These are phyloP conservation scores for Enoplolaimus lenunculus DNA, from an alignment of 2,888 invertebrate genomes.

Conservation along the genomic window DNA sequence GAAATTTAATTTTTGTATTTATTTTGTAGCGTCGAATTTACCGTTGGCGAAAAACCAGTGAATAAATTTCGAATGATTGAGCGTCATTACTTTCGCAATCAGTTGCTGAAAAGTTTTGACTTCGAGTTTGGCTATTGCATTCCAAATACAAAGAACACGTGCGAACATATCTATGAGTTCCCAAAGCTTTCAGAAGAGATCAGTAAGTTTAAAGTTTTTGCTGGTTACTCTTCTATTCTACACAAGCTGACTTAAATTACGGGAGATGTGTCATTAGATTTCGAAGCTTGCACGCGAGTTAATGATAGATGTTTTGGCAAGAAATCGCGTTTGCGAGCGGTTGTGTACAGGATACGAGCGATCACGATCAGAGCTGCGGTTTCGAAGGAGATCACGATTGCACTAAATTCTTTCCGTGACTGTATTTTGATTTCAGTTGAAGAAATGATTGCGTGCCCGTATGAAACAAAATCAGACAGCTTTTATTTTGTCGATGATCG, in stretches of 20 bases:
- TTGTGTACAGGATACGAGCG: too few species aligned
- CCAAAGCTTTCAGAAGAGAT: constrained; percentile 69
- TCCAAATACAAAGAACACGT: constrained; percentile 88
- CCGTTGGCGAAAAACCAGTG: constrained; percentile 77
- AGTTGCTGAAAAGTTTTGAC: constrained; percentile 85
- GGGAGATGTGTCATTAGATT: too few species aligned
- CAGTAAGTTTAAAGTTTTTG: constrained; percentile 55
- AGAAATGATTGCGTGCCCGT: constrained; percentile 89
- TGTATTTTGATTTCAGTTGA: constrained; percentile 61
- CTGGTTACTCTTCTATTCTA: too few species aligned
- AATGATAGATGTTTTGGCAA: too few species aligned
- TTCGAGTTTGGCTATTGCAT: constrained; percentile 99
- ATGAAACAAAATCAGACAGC: constrained; percentile 92
- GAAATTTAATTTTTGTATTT: too few species aligned
- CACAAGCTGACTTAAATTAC: too few species aligned
- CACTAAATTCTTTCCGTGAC: too few species aligned
- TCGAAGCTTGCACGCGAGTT: too few species aligned
- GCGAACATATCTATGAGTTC: constrained; percentile 98
- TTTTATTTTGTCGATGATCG: constrained; percentile 96
- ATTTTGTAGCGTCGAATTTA: constrained; percentile 75
- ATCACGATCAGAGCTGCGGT: too few species aligned
- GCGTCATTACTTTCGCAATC: constrained; percentile 83
- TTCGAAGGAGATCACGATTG: too few species aligned
- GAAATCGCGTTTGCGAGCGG: too few species aligned
- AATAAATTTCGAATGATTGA: constrained; percentile 95